Base-by-base conservation (phyloP, 2,113 vertebrate genomes). In the Mormyrus lacerda region DNA sequence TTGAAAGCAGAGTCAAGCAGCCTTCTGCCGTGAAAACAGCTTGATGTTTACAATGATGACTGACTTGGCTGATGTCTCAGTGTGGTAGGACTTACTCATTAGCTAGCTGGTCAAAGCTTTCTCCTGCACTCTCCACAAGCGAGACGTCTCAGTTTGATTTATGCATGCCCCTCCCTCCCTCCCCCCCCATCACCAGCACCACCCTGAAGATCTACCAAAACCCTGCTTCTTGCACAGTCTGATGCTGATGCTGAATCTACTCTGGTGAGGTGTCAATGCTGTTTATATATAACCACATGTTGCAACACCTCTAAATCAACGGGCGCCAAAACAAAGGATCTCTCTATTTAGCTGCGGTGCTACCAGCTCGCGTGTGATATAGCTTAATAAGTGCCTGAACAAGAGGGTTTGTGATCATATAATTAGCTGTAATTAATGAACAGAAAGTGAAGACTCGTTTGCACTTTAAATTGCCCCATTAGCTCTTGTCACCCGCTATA, bases 341-440 rank as follows among this genome's bases (percentile, higher is more conserved):
- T 89, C 88, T 90, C 39, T n/a, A 88, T 92, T 92, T 91, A 88
- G 91, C 89, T 90, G 92, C 90, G 89, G 94, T 92, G 92, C 91
- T 93, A 91, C 79, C 89, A 87, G 92, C 91, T 93, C 90, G 47
- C 47, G 96, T 96, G 96, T 96, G 96, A 95, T 95, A 95, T 95
- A 96, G 97, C 96, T 97, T 96, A 95, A 97, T 97, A 97, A 97
- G 95, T 93, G 96, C 96, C 96, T 96, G 96, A 97, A 96, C 97
- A 96, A 96, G 96, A 96, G 96, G 96, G 96, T 96, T 96, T 96
- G 97, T 97, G 97, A 97, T 98, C 95, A 95, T 96, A 95, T 98
- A 98, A 99, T 99, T 99, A 99, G 98, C 96, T 95, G 97, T 99
- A 99, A 99, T 99, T 99, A 99, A 99, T 98, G 97, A 98, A 98